A percentile compares a stretch with the other conserved stretches of the same genome.
These are phyloP conservation scores for Danio tinwini DNA, from an alignment of 2,797 vertebrate species.

Conservation along the genomic window DNA sequence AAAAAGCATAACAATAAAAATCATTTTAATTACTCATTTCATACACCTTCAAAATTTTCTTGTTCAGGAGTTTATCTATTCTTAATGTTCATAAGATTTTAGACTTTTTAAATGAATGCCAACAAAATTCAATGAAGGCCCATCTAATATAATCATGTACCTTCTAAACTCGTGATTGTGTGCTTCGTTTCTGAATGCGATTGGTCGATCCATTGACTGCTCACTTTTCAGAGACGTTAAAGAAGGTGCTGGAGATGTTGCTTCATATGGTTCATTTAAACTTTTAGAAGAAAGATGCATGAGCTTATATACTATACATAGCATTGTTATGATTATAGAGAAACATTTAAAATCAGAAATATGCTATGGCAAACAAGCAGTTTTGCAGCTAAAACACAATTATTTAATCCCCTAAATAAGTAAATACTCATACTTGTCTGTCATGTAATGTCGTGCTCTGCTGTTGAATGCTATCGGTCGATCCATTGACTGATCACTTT, in stretches of 20 bases:
- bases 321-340: too few relatives aligned
- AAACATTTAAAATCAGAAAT: not conserved
- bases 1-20: too few relatives aligned
- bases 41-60: too few relatives aligned
- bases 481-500: slow-evolving; percentile 10
- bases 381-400: not conserved
- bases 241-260: not conserved
- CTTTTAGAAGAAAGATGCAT: not conserved
- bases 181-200: not conserved
- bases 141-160: not conserved
- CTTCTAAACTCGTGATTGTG: not conserved
- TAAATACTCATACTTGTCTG: not conserved
- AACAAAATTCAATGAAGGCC: too few relatives aligned
- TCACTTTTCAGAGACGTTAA: not conserved
- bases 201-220: not conserved
- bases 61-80: too few relatives aligned
- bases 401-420: too few relatives aligned
- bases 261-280: not conserved
- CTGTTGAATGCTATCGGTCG: not conserved
- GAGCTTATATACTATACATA: not conserved
- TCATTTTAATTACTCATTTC: too few relatives aligned
- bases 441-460: not conserved
- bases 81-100: too few relatives aligned
- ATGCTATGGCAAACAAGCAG: not conserved
- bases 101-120: not conserved